Evolutionary conservation across 1,140 invertebrate genomes (phyloP).

Genomic region (Harpegnathos saltator): DNA sequence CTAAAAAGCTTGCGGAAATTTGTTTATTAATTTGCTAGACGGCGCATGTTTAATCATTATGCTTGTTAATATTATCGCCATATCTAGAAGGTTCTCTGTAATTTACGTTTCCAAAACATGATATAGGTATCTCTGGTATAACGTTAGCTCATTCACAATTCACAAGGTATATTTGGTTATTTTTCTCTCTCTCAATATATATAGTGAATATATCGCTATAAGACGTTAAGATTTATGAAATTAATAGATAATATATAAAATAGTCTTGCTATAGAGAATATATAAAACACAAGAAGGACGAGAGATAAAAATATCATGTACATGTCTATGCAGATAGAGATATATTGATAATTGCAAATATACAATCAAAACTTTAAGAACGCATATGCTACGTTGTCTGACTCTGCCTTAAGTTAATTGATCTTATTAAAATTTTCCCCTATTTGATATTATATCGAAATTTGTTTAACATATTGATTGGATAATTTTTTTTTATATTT

Average conservation of each 20-base stretch:
- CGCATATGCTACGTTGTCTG: conserved; percentile 80
- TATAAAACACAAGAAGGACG: neutral
- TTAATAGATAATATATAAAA: neutral
- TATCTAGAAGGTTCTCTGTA: conserved; percentile 4
- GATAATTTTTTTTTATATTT: conserved; percentile 11
- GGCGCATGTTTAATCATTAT: conserved; percentile 59
- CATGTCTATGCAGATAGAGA: conserved; percentile 3
- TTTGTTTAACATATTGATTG: neutral
- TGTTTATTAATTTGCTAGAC: conserved; percentile 50
- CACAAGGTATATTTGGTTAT: neutral
- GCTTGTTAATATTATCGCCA: conserved; percentile 49
- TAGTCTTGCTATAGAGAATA: neutral
- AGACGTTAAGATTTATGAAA: neutral
- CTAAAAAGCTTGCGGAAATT: conserved; percentile 44
- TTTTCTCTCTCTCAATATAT: too few relatives aligned
- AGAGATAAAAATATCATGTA: neutral
- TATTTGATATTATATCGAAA: conserved; percentile 20
- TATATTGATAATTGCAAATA: neutral
- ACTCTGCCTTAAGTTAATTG: conserved; percentile 77
- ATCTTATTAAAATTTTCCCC: too few relatives aligned
- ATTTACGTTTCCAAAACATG: conserved; percentile 15
- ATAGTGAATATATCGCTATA: too few relatives aligned
- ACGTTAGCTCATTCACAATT: neutral
- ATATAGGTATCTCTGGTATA: neutral
- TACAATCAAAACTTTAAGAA: conserved; percentile 73